phyloP scores from a whole-genome alignment of 2,797 vertebrate genomes.

The Tadarida brasiliensis region DNA sequence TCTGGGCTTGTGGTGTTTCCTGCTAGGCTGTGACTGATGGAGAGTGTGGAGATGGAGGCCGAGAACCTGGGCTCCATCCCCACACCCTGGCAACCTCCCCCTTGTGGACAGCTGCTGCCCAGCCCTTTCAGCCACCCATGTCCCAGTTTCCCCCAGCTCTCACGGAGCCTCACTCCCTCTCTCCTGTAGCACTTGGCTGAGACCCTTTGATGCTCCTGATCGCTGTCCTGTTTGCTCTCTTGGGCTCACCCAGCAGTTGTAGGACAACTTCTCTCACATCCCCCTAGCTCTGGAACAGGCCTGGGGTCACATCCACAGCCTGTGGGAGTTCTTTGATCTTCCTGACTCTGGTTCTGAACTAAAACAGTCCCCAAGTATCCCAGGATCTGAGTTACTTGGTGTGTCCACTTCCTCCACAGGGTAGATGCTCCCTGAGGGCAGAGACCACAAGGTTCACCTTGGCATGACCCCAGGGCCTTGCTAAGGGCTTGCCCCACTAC shows the following conservation, averaged over 20 bases:
- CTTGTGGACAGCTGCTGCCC: neutral
- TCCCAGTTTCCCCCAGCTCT: neutral
- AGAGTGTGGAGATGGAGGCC: neutral
- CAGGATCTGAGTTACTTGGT: neutral
- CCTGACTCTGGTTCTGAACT: neutral
- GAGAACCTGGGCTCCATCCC: neutral
- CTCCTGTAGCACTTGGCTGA: neutral
- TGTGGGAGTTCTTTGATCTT: neutral
- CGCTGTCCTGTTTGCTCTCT: neutral
- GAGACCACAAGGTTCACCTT: neutral
- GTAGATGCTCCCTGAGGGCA: neutral
- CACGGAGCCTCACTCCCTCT: neutral
- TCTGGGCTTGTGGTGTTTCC: neutral
- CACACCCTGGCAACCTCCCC: no score
- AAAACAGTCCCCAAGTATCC: neutral
- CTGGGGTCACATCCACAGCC: neutral
- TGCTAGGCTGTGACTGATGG: neutral
- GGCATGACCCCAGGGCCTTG: neutral
- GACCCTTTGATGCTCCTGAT: neutral
- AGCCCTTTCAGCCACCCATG: neutral
- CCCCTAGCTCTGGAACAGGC: neutral
- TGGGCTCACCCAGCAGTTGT: neutral
- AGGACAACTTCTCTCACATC: neutral
- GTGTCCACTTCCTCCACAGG: neutral
- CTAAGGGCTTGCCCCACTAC: neutral